Conservation (phyloP, 1,140 invertebrate genomes). For the Diorhabda elongata region DNA sequence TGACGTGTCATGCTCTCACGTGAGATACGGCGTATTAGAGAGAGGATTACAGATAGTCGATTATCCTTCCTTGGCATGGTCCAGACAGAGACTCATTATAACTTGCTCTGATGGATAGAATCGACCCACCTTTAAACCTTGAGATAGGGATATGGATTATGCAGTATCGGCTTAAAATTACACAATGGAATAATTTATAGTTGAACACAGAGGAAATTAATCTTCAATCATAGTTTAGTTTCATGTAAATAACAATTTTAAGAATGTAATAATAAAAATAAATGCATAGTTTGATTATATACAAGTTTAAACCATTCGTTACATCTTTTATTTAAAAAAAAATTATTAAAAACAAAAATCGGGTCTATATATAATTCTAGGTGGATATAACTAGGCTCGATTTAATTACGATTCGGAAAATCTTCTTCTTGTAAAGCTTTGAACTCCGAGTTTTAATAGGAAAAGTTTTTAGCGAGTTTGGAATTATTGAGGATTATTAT, state of each 20-base stretch:
- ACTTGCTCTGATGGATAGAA: constrained; percentile 5
- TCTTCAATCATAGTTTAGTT: no score
- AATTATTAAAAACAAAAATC: no score
- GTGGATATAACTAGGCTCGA: not conserved
- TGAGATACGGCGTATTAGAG: constrained; percentile 18
- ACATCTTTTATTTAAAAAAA: no score
- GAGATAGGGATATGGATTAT: not conserved
- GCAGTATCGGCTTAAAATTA: no score
- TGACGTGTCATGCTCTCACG: constrained; percentile 17
- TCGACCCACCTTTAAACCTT: not conserved
- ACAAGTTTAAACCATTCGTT: no score
- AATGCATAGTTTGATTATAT: no score
- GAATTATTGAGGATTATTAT: constrained; percentile 1
- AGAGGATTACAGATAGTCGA: constrained; percentile 19
- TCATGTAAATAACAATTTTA: no score
- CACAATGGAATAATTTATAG: no score
- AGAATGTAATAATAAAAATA: no score
- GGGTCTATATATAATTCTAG: not conserved
- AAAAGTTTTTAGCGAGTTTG: constrained; percentile 2
- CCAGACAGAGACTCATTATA: constrained; percentile 13
- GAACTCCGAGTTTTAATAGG: not conserved
- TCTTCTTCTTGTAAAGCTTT: not conserved
- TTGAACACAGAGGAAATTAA: no score
- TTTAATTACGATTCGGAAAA: constrained; percentile 3
- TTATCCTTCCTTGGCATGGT: constrained; percentile 13